phyloP scores from a whole-genome alignment of 2,888 invertebrate genomes.

The Resseliella maxima region DNA sequence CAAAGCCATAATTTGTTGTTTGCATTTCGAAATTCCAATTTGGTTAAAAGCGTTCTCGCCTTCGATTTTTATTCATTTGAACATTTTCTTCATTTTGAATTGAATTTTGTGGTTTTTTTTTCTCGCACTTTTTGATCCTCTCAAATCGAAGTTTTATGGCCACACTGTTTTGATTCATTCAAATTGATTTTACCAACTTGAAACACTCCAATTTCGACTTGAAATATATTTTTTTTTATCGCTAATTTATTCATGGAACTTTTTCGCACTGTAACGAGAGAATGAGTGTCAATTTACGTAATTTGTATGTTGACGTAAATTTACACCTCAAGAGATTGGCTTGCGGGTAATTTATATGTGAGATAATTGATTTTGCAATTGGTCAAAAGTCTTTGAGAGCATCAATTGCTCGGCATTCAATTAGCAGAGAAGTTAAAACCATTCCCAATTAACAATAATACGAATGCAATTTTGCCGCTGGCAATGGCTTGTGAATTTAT shows the following conservation, averaged over 20 bases:
- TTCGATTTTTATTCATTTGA: not conserved
- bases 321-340: conserved; percentile 33
- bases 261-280: not conserved
- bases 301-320: conserved; percentile 27
- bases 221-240: not conserved
- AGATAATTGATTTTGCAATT: conserved; percentile 38
- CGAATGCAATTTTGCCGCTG: not conserved
- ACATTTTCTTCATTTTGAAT: not conserved
- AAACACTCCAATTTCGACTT: not conserved
- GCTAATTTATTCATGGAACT: conserved; percentile 36
- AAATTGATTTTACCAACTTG: not conserved
- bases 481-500: not conserved
- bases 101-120: not conserved
- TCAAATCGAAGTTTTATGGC: not conserved
- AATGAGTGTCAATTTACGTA: conserved; percentile 26
- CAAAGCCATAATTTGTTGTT: conserved; percentile 19
- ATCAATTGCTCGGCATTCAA: not conserved
- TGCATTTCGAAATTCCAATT: conserved; percentile 26
- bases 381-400: not conserved
- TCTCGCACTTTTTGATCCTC: too few relatives aligned
- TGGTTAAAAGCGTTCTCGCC: conserved; percentile 10
- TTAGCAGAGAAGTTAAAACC: not conserved
- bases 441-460: not conserved
- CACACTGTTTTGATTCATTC: not conserved
- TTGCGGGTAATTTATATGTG: not conserved